Conservation (phyloP, 2,888 invertebrate species). For the Eilema sororculum region DNA sequence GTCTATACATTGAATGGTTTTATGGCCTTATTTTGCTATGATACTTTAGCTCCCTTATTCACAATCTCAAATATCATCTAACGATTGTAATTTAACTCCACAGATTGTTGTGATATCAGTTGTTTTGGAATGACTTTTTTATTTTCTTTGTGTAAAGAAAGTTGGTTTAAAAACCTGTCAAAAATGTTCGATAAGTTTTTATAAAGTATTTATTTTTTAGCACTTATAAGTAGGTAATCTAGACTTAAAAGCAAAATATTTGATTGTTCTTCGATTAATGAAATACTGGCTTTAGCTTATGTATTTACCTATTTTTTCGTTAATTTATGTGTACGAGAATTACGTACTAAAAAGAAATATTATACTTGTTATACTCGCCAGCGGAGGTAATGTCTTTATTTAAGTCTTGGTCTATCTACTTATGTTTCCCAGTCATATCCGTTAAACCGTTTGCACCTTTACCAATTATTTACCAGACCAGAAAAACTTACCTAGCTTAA, state of each 20-base stretch:
- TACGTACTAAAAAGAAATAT: no score
- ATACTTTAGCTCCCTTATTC: slow-evolving; percentile 30
- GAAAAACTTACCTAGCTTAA: slow-evolving; percentile 37
- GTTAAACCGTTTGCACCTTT: no score
- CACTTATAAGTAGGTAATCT: no score
- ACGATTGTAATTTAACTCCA: slow-evolving; percentile 27
- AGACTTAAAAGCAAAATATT: no score
- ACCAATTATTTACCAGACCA: no score
- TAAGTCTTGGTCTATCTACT: no score
- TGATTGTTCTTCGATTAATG: no score
- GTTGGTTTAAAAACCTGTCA: background rate
- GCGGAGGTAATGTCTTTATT: no score
- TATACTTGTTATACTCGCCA: no score
- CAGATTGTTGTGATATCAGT: slow-evolving; percentile 23
- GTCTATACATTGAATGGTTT: slow-evolving; percentile 21
- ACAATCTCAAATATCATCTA: slow-evolving; percentile 40
- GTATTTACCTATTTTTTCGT: background rate
- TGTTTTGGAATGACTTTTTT: slow-evolving; percentile 24
- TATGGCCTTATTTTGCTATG: slow-evolving; percentile 33
- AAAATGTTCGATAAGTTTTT: background rate
- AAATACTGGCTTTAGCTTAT: background rate
- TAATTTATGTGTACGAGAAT: no score
- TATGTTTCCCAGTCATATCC: no score
- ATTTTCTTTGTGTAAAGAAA: background rate
- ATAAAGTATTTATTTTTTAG: no score